Evolutionary conservation across 2,797 vertebrate species (phyloP).

Genomic region (Psittacula derbiana): DNA sequence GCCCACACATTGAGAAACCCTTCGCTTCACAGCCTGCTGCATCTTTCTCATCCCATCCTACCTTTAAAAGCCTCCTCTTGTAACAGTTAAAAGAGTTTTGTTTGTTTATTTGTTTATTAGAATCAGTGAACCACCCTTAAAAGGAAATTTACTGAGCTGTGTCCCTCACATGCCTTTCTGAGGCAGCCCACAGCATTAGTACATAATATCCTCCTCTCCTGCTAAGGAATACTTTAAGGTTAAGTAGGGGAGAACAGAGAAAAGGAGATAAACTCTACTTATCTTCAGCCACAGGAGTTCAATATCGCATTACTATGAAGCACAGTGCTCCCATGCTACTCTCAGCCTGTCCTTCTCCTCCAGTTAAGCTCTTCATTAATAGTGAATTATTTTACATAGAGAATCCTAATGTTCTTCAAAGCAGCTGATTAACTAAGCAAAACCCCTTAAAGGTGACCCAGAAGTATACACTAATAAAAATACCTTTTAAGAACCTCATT

Average conservation of each 20-base stretch:
- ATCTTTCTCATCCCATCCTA: neutral
- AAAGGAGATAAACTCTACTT: conserved; percentile 41
- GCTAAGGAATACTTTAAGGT: conserved; percentile 8
- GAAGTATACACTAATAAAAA: neutral
- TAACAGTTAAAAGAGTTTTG: neutral
- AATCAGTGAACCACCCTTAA: neutral
- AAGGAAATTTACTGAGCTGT: neutral
- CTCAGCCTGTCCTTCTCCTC: neutral
- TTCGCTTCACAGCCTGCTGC: neutral
- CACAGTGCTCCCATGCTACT: neutral
- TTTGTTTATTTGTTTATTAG: neutral
- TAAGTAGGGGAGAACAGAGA: conserved; percentile 21
- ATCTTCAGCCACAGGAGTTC: conserved; percentile 22
- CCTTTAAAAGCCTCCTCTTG: neutral
- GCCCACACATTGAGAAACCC: neutral
- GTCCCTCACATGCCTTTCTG: rapidly evolving
- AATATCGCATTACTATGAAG: neutral
- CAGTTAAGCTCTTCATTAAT: neutral
- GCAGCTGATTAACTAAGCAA: neutral
- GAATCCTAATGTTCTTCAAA: neutral
- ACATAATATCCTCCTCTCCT: neutral
- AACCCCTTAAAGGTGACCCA: neutral
- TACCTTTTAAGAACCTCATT: rapidly evolving
- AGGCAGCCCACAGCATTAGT: neutral
- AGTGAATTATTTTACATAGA: neutral